Base-by-base conservation (phyloP, 1,140 invertebrate species). In the Limonius californicus region DNA sequence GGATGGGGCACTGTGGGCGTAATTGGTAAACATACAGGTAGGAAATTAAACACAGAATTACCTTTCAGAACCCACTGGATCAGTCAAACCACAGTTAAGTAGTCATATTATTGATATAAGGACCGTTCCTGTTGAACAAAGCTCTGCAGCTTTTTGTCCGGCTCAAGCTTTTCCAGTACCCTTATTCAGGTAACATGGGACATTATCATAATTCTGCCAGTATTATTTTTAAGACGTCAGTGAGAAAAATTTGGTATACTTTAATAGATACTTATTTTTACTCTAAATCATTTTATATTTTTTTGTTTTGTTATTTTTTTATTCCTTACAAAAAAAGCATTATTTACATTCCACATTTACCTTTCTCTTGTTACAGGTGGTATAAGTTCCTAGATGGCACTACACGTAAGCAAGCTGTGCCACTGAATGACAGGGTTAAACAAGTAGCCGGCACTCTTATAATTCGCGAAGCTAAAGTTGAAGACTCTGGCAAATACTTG, bases 401-500 rank as follows among this genome's bases (percentile, higher is more conserved):
- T 0, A 85, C 85, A 2, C 83, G 89, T 23, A 92, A 93, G 73
- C 89, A 92, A 75, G 88, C 90, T 15, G 91, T 95, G 2, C 83
- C 85, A 35, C 78, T 95, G 53, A 89, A 92, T 73, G 92, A 95
- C 47, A 85, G 92, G 66, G 88, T 95, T 1, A 91, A 92, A 70
- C 93, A 95, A 81, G 90, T 94, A n/a, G 94, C 93, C 64, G 94
- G 95, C 59, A 97, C 94, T 59, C 79, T 97, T 60, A 92, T 95
- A 65, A 95, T 97, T 60, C 86, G 89, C 61, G 91, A 95, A 73
- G 92, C 92, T 18, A 87, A 89, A 68, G 92, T 95, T 42, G 89
- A 90, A 70, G 94, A 97, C 76, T 94, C 91, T 61, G 95, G 95
- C 68, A 94, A 94, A 76, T 98, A 96, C 73, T 77, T 95, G 19